Base-by-base conservation (phyloP, 2,113 vertebrate species). In the Urocolius indicus region DNA sequence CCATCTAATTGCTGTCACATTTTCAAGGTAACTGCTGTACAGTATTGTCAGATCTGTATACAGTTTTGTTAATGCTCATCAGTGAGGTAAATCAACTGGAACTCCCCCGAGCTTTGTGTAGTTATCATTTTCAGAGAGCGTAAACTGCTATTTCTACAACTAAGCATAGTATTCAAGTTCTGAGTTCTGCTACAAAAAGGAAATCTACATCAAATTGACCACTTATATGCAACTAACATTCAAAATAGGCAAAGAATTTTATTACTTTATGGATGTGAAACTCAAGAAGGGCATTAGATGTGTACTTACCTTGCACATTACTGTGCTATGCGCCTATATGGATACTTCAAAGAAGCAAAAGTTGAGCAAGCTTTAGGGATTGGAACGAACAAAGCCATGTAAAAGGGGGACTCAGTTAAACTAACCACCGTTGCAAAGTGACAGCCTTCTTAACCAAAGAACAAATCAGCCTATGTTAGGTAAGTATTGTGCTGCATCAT, bases 221-320 rank as follows among this genome's bases (percentile, higher is more conserved):
- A 59, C 18, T 68, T 61, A 46, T 4, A 81, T 34, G 43, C 16
- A 63, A 58, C 38, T 43, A 59, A 67, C 6, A 4, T 76, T 51
- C 24, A n/a, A 84, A 90, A 29, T 6, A 88, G 54, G 38, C 10
- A 76, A 74, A 74, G 9, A 57, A 55, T 76, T 79, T 23, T 75
- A 15, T 80, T 58, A 16, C n/a, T 83, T 54, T 76, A 19, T 18
- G 41, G n/a, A 41, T 58, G 6, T 57, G 30, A 66, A 86, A 76
- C 10, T 48, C 29, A 21, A 21, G 27, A 89, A 71, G 0, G 4
- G 3, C 2, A 1, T 78, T 69, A 55, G 36, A 2, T 15, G 2
- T 71, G 21, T 58, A 30, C 57, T 86, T 90, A 36, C 69, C 23
- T 86, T 3, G 1, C 11, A 45, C 7, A 7, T 24, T 58, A 48